Base-by-base conservation (phyloP, 1,140 invertebrate genomes). In the Lethocerus indicus region DNA sequence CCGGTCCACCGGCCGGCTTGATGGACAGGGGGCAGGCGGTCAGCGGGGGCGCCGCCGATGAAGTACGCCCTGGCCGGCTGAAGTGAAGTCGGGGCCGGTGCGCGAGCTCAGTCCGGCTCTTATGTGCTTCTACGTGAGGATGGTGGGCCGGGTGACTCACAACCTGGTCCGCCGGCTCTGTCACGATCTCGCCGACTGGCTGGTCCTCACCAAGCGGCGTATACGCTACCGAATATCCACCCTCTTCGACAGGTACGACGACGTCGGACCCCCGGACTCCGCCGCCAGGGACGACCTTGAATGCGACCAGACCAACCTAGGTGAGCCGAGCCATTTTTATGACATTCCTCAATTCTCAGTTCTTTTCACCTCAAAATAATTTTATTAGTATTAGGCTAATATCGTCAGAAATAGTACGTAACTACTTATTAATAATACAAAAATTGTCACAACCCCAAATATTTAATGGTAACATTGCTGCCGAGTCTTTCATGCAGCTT, bases 121-220 rank as follows among this genome's bases (percentile, higher is more conserved):
- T n/a, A 50, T 53, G 39, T 53, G 37, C 27, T 18, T 45, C n/a
- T 43, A 42, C 23, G 14, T 48, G 28, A 16, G 28, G n/a, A 20
- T 48, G 18, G 39, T 2, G 16, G 18, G 46, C n/a, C 16, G 29
- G 21, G 29, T 48, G 28, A 20, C 39, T 37, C 9, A 7, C 23
- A 35, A 35, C 21, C 21, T 48, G 29, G 28, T 26, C 26, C 46
- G 23, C 16, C 21, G 46, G 21, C 27, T 48, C 3, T 36, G 27
- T 16, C 35, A 16, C 29, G 46, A 48, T 23, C 7, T 48, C 9
- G n/a, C 20, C 2, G 46, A 48, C 32, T 48, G 46, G 46, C 20
- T 37, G 2, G 46, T 48, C 18, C 21, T 48, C 14, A 16, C 14
- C 16, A 28, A 35, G 39, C 18, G 32, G 16, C 3, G 27, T 2